Percentiles rank a stretch among this genome's conserved stretches.
Conservation (phyloP, 2,113 vertebrate genomes). For the Seriola rivoliana region DNA sequence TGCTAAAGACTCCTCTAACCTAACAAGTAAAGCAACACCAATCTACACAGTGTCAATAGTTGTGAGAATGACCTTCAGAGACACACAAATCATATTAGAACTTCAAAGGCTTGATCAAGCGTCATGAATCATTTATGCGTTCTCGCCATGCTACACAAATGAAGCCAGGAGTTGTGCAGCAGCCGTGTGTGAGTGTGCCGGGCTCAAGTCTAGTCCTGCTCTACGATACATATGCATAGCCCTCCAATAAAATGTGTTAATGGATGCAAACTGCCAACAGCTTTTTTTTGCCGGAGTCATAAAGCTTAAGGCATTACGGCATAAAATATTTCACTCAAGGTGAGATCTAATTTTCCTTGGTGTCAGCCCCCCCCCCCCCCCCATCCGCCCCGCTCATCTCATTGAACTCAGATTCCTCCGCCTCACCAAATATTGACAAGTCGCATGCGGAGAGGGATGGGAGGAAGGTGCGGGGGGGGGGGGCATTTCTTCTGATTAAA, state of each 20-base stretch:
- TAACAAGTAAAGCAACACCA: conserved; percentile 10
- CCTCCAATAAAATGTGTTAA: conserved; percentile 63
- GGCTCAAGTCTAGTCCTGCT: conserved; percentile 41
- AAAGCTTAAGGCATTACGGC: conserved; percentile 47
- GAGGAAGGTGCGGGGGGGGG: background rate
- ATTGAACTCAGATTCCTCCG: conserved; percentile 1
- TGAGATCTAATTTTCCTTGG: conserved; percentile 37
- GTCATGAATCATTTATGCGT: conserved; percentile 62
- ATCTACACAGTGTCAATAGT: conserved; percentile 31
- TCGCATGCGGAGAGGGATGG: background rate
- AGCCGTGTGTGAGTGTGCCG: conserved; percentile 16
- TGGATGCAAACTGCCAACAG: conserved; percentile 61
- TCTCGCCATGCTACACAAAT: conserved; percentile 38
- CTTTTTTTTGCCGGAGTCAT: conserved; percentile 39
- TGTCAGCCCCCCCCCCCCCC: background rate
- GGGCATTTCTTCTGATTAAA: conserved; percentile 59
- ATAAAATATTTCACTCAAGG: conserved; percentile 49
- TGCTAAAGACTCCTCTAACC: background rate
- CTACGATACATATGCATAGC: conserved; percentile 27
- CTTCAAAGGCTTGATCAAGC: conserved; percentile 63
- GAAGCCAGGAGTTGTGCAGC: conserved; percentile 53
- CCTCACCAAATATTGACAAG: conserved; percentile 23
- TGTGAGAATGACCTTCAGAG: conserved; percentile 56
- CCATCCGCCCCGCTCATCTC: background rate
- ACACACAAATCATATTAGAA: conserved; percentile 56